Conservation (phyloP, 2,888 invertebrate species). For the Thera britannica region DNA sequence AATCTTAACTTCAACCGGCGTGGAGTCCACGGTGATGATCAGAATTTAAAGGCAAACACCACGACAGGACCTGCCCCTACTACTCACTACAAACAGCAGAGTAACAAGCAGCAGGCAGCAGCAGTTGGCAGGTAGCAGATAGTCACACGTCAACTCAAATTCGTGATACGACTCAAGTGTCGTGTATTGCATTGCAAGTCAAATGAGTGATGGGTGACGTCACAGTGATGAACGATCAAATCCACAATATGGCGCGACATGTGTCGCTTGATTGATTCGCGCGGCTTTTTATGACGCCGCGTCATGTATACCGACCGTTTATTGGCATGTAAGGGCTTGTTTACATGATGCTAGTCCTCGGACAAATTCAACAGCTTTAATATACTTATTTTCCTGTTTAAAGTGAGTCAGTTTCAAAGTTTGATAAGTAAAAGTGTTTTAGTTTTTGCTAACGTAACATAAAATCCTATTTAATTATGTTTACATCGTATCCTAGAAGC, state of each 20-base stretch:
- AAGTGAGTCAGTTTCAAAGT: too few relatives aligned
- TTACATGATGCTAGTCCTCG: background rate
- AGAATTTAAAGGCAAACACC: too few relatives aligned
- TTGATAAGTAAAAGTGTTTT: too few relatives aligned
- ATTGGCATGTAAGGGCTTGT: conserved; percentile 7
- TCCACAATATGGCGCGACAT: conserved; percentile 20
- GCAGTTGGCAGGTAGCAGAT: background rate
- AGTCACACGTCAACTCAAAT: background rate
- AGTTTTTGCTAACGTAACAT: too few relatives aligned
- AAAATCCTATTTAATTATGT: too few relatives aligned
- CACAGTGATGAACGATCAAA: conserved; percentile 21
- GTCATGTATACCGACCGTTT: conserved; percentile 17
- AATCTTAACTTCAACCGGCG: too few relatives aligned
- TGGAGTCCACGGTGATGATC: too few relatives aligned
- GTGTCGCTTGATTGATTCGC: conserved; percentile 30
- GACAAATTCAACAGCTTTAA: background rate
- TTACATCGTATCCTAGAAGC: too few relatives aligned
- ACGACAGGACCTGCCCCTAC: too few relatives aligned
- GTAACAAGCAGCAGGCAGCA: too few relatives aligned
- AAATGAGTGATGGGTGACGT: conserved; percentile 15
- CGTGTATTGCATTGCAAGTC: conserved; percentile 6
- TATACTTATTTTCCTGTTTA: too few relatives aligned
- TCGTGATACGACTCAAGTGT: conserved; percentile 1
- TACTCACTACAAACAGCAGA: too few relatives aligned
- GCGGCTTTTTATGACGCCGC: conserved; percentile 24